Base-by-base conservation (phyloP, 1,140 invertebrate genomes). In the Nylanderia fulva region DNA sequence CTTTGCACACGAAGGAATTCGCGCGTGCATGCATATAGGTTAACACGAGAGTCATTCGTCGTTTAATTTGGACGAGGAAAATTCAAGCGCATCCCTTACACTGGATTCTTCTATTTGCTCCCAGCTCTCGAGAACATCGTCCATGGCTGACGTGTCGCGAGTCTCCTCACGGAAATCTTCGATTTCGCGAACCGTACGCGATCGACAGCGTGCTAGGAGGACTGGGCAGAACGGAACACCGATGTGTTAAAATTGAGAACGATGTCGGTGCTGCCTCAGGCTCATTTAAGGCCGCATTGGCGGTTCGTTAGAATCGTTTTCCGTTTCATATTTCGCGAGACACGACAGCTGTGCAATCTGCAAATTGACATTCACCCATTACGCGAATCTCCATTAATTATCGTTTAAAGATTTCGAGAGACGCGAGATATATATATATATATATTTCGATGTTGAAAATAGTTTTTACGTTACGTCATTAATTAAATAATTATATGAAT, bases 101-200 rank as follows among this genome's bases (percentile, higher is more conserved):
- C 95, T 95, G 68, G 95, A 96, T 93, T 97, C 97, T 91, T 97
- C 97, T 94, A 98, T 97, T 95, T 98, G 97, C 95, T 98, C 97
- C 97, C 97, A 98, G 95, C 96, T 97, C 94, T 98, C 97, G 90
- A 96, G 95, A 92, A 96, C 95, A 90, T 96, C 96, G 88, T 96
- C 95, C 89, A 95, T 94, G 84, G 94, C 92, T 85, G 95, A 95
- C 95, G 95, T 95, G 71, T 75, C 82, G 39, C 33, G 27, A 84
- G 63, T 86, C 84, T 24, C 64, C 45, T 18, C 3, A 36, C 39
- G 29, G 21, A 72, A 85, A 82, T 66, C 48, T 29, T 72, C 60
- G 27, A 39, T 64, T 33, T 63, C 48, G 60, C 48, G 54, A 68
- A 54, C 76, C 29, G 54, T 60, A 36, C 64, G 13, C 48, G 18